phyloP scores from a whole-genome alignment of 2,888 invertebrate species.

The Seira musarum region DNA sequence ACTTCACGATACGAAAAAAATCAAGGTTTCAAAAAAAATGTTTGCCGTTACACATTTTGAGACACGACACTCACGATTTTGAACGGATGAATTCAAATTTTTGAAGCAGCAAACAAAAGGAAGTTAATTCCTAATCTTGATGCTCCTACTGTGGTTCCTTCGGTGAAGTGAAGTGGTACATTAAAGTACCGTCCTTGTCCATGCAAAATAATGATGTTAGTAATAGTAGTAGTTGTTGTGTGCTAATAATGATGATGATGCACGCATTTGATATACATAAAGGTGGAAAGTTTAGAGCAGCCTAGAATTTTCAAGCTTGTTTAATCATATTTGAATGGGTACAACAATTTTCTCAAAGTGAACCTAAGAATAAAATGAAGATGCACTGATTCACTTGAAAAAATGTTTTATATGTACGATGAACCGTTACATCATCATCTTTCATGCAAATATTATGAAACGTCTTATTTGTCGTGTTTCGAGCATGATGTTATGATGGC shows the following conservation, averaged over 20 bases:
- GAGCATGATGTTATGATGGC: slow-evolving; percentile 31
- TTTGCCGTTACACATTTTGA: slow-evolving; percentile 53
- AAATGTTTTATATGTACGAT: slow-evolving; percentile 18
- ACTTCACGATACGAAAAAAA: too few relatives aligned
- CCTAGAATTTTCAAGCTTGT: too few relatives aligned
- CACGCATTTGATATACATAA: slow-evolving; percentile 53
- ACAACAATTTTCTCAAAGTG: too few relatives aligned
- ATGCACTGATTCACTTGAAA: slow-evolving; percentile 50
- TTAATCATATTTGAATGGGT: too few relatives aligned
- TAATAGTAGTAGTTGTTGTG: slow-evolving; percentile 16
- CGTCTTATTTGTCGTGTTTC: slow-evolving; percentile 34
- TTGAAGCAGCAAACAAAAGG: slow-evolving; percentile 8
- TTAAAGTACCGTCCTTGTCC: slow-evolving; percentile 51
- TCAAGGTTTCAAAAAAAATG: slow-evolving; percentile 23
- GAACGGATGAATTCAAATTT: slow-evolving; percentile 10
- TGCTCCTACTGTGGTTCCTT: slow-evolving; percentile 42
- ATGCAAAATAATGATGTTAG: slow-evolving; percentile 28
- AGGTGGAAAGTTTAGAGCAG: slow-evolving; percentile 31
- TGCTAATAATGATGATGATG: slow-evolving; percentile 28
- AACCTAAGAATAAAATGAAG: too few relatives aligned
- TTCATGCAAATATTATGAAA: slow-evolving; percentile 50
- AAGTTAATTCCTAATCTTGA: slow-evolving; percentile 23
- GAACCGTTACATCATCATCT: slow-evolving; percentile 56
- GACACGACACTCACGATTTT: slow-evolving; percentile 54
- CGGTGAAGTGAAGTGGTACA: slow-evolving; percentile 18